phyloP scores from a whole-genome alignment of 2,113 vertebrate genomes.

The Pelecanoides urinatrix region DNA sequence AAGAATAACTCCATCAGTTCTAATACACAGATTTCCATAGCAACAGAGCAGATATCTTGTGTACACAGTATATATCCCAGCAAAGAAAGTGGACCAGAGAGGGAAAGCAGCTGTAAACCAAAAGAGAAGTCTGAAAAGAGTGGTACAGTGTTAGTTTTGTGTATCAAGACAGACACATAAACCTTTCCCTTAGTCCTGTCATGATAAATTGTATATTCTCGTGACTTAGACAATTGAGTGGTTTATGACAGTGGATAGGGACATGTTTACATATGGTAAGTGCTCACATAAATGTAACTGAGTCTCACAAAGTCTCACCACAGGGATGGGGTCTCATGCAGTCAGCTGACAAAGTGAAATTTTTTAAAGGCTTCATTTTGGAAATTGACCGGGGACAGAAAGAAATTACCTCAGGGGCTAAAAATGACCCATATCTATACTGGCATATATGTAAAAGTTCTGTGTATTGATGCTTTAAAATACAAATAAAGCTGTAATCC shows the following conservation, averaged over 20 bases:
- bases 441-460: not conserved
- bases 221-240: not conserved
- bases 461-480: not conserved
- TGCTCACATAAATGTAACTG: not conserved
- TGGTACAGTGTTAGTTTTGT: not conserved
- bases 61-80: not conserved
- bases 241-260: not conserved
- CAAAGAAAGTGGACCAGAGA: not conserved
- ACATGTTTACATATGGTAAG: not conserved
- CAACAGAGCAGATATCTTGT: not conserved
- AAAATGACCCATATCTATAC: not conserved
- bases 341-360: not conserved
- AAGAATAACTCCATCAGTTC: not conserved
- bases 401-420: not conserved
- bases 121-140: not conserved
- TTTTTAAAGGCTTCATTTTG: not conserved
- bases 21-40: not conserved
- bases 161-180: not conserved
- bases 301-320: not conserved
- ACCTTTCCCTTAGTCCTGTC: not conserved
- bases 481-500: not conserved
- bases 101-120: not conserved
- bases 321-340: accelerated
- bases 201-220: not conserved
- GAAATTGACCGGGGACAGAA: not conserved